Evolutionary conservation across 2,113 vertebrate species (phyloP).

Genomic region (Etia nguti): DNA sequence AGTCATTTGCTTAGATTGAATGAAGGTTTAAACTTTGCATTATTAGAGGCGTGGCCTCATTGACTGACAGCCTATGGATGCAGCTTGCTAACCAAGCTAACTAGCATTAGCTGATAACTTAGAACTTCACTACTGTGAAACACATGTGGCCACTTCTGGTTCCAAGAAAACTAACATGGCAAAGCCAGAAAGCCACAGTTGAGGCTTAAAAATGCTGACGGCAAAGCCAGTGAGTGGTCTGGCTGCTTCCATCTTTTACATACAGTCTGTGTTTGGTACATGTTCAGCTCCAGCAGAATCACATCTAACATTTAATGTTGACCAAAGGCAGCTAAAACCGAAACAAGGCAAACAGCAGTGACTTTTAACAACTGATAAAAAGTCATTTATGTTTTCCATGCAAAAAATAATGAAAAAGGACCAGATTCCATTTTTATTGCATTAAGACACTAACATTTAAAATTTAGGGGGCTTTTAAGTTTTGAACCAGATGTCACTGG

Average conservation of each 20-base stretch:
- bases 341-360: not conserved
- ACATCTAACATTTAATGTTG: not conserved
- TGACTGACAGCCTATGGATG: not conserved
- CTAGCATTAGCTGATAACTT: not conserved
- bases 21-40: not conserved
- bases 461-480: not conserved
- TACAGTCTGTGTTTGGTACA: not conserved
- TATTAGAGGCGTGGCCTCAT: not conserved
- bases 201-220: accelerated
- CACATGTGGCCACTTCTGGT: not conserved
- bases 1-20: not conserved
- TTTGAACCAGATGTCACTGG: not conserved
- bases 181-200: not conserved
- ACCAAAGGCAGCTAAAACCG: not conserved
- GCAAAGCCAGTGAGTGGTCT: no score
- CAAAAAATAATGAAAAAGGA: not conserved
- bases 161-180: not conserved
- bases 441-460: not conserved
- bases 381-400: not conserved
- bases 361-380: not conserved
- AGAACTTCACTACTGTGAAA: not conserved
- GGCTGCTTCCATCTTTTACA: not conserved
- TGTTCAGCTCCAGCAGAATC: not conserved
- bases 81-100: not conserved
- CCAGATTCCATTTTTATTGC: not conserved